Percentiles rank a stretch among this genome's conserved stretches.
phyloP scores from a whole-genome alignment of 2,113 vertebrate genomes.

The Pelmatolapia mariae region DNA sequence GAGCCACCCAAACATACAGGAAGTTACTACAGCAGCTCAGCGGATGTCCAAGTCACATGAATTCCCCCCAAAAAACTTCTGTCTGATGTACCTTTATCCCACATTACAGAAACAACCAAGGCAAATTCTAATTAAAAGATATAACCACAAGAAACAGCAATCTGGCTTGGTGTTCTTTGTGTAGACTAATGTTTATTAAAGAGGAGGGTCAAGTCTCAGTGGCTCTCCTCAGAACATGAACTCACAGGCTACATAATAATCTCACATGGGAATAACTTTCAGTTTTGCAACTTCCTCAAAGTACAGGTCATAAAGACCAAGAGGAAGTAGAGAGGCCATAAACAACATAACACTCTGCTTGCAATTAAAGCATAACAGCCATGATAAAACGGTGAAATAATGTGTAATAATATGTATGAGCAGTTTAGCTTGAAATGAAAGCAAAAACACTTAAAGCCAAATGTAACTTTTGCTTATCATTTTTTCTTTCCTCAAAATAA shows the following conservation, averaged over 20 bases:
- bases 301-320: not conserved
- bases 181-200: not conserved
- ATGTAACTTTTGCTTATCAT: not conserved
- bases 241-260: not conserved
- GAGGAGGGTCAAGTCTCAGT: not conserved
- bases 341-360: not conserved
- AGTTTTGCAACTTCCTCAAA: constrained; percentile 23
- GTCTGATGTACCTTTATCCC: not conserved
- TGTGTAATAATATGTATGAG: not conserved
- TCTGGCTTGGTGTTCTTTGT: not conserved
- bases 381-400: not conserved
- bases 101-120: not conserved
- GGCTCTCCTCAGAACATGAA: not conserved
- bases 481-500: not conserved
- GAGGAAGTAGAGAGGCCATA: not conserved
- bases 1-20: constrained; percentile 18
- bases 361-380: not conserved
- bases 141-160: not conserved
- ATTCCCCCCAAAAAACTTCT: not conserved
- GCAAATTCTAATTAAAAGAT: not conserved
- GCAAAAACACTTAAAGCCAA: not conserved
- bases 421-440: not conserved
- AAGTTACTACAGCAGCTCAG: constrained; percentile 31
- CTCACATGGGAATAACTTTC: not conserved
- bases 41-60: constrained; percentile 16